Evolutionary conservation across 2,797 vertebrate genomes (phyloP), one percentile per base, ranked within the genome.

Genomic region (Clarias fuscus): DNA sequence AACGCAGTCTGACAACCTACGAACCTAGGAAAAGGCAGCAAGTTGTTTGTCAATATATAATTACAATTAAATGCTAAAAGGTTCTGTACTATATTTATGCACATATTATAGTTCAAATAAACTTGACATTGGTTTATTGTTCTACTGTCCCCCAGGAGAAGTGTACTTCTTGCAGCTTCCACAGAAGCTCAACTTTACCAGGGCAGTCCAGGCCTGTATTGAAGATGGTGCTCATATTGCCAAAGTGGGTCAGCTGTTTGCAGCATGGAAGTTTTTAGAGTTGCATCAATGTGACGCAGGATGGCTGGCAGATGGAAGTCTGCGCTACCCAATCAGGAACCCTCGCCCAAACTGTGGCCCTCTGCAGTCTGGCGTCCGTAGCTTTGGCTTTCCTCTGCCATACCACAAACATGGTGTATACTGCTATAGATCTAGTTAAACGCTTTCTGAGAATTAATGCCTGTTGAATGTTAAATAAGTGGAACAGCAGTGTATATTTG

Each of bases 291-390:
- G 97, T 0, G 92, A 93, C 0, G 95, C 95, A 0, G 97, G 97
- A 88, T 98, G 97, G 97, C 90, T 98, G 91, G 96, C 95, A 0
- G 97, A 98, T 0, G 97, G 96, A 86, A 97, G 97, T 0, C 90
- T 96, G 71, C 95, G 96, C 87, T 97, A 98, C 88, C 94, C 97
- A 56, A 95, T 97, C 4, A 78, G 75, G 85, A 94, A 90, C 1
- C 95, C 97, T 0, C 94, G 95, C 0, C 89, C 87, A 84, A 95
- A 96, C 91, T 97, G 97, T 0, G 97, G 97, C 13, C 91, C 95
- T 0, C 76, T 88, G 0, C 96, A 96, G 90, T 93, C 97, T 0
- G 97, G 97, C 0, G 93, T 98, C 30, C 93, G 93, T 83, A 97
- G 91, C 90, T 96, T 97, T 0, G 97, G 97, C 58, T 98, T 97